These are phyloP conservation scores for Octonoba sinensis DNA, from an alignment of 2,888 invertebrate genomes.

Conservation along the genomic window DNA sequence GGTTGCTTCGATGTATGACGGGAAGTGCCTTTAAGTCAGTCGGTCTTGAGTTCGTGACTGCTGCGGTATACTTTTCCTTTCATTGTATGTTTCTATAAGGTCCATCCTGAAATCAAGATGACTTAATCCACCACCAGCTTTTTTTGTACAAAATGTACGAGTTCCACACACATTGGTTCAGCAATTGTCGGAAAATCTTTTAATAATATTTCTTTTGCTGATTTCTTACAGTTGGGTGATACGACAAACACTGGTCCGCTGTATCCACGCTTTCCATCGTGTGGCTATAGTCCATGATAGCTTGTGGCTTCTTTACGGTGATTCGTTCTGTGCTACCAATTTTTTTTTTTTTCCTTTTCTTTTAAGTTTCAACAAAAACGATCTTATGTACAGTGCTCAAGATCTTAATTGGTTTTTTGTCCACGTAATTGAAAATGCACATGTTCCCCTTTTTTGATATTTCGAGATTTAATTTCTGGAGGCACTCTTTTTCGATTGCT, in stretches of 20 bases:
- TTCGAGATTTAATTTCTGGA: no score
- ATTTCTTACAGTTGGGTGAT: slow-evolving; percentile 19
- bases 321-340: no score
- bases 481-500: no score
- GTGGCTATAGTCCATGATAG: neutral
- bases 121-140: neutral
- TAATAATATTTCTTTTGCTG: slow-evolving; percentile 40
- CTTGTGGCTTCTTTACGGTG: neutral
- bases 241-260: slow-evolving; percentile 6
- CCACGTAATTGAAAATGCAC: slow-evolving; percentile 17
- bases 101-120: slow-evolving; percentile 7
- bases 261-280: slow-evolving; percentile 6
- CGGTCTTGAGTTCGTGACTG: neutral
- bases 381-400: slow-evolving; percentile 8
- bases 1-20: neutral
- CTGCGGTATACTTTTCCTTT: neutral
- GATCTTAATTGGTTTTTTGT: slow-evolving; percentile 33
- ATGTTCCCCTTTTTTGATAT: slow-evolving; percentile 41
- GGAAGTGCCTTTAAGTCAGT: neutral
- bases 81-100: slow-evolving; percentile 1
- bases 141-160: slow-evolving; percentile 1
- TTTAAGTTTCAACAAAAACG: neutral
- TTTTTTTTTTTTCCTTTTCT: neutral
- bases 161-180: slow-evolving; percentile 36
- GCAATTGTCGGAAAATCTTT: slow-evolving; percentile 3